Evolutionary conservation across 2,113 vertebrate genomes (phyloP).

Genomic region (Urocolius indicus): DNA sequence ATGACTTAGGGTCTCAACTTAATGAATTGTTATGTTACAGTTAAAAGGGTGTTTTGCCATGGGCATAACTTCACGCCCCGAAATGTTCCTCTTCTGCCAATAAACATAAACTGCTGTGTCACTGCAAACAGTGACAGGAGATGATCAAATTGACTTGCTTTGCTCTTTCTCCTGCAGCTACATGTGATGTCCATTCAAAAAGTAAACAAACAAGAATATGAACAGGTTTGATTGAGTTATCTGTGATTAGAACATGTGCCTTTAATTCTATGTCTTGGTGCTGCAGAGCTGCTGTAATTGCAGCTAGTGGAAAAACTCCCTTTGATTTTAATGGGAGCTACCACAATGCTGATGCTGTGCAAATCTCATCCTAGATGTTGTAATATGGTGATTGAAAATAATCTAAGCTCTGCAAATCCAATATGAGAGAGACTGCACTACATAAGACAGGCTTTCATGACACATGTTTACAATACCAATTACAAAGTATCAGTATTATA

Average conservation of each 20-base stretch:
- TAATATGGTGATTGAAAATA: neutral
- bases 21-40: neutral
- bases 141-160: neutral
- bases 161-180: neutral
- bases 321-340: slow-evolving; percentile 20
- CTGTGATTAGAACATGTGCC: neutral
- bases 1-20: neutral
- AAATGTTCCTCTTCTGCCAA: neutral
- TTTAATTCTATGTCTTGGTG: neutral
- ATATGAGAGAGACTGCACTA: neutral
- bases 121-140: neutral
- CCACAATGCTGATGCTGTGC: neutral
- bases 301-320: neutral
- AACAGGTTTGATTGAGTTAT: neutral
- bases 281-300: neutral
- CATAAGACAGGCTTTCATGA: neutral
- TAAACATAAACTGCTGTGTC: neutral
- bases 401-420: neutral
- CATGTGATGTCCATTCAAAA: neutral
- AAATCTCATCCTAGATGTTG: neutral
- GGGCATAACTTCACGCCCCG: neutral
- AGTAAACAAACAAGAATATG: neutral
- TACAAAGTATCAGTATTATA: neutral
- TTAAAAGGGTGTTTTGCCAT: neutral
- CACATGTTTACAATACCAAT: neutral